Percentiles rank a stretch among this genome's conserved stretches.
phyloP scores from a whole-genome alignment of 2,797 vertebrate species.

The Thamnophis elegans region DNA sequence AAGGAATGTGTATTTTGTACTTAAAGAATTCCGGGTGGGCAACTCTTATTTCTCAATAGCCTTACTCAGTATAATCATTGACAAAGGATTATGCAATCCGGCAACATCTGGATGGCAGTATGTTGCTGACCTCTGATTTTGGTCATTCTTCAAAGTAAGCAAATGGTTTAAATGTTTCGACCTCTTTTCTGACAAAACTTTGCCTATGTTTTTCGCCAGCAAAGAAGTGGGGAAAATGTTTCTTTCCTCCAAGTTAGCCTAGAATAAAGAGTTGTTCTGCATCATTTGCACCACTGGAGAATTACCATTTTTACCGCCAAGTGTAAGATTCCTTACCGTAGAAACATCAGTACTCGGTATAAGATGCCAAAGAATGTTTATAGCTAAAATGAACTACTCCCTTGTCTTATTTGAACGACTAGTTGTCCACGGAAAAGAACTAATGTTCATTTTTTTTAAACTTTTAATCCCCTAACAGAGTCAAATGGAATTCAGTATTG shows the following conservation, averaged over 20 bases:
- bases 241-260: neutral
- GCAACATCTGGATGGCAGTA: neutral
- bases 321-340: neutral
- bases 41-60: neutral
- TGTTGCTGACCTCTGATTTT: neutral
- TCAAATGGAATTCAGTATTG: conserved; percentile 93
- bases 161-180: neutral
- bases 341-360: neutral
- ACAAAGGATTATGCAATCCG: neutral
- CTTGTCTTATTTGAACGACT: neutral
- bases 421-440: conserved; percentile 1
- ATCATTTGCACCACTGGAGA: neutral
- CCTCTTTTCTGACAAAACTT: neutral
- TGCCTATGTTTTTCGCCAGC: neutral
- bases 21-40: neutral
- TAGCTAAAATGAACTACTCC: neutral
- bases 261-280: neutral
- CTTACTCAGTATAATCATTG: neutral
- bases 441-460: conserved; percentile 35
- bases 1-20: neutral
- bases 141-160: neutral
- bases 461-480: conserved; percentile 73
- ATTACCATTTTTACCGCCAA: neutral
- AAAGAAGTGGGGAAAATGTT: neutral
- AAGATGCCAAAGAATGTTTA: neutral